Conservation (phyloP, 2,113 vertebrate species). For the Epinephelus fuscoguttatus region DNA sequence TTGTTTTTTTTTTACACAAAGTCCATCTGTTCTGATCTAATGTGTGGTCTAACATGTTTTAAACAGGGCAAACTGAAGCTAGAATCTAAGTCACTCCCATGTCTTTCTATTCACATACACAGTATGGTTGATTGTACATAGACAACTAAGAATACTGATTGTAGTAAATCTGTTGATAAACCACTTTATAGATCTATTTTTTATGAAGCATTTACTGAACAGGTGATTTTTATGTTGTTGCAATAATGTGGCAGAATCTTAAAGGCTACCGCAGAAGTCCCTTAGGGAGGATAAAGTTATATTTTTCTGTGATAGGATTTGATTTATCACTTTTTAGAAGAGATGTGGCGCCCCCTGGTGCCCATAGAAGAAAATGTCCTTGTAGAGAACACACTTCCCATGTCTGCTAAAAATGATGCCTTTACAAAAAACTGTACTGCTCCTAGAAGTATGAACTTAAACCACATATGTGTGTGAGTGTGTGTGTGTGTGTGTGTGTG, state of each 20-base stretch:
- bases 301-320: slow-evolving; percentile 29
- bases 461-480: neutral
- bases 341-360: slow-evolving; percentile 58
- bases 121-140: slow-evolving; percentile 39
- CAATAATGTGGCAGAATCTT: slow-evolving; percentile 1
- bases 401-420: slow-evolving; percentile 14
- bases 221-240: slow-evolving; percentile 16
- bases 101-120: slow-evolving; percentile 8
- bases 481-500: slow-evolving; percentile 14
- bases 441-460: slow-evolving; percentile 4
- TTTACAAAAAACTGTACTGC: slow-evolving; percentile 13
- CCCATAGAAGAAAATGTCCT: slow-evolving; percentile 12
- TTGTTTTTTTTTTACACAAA: neutral
- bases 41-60: slow-evolving; percentile 20
- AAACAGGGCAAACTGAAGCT: slow-evolving; percentile 18
- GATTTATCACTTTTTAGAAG: slow-evolving; percentile 7
- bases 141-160: slow-evolving; percentile 13
- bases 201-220: neutral
- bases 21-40: slow-evolving; percentile 4
- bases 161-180: slow-evolving; percentile 44
- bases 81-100: slow-evolving; percentile 6
- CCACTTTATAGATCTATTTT: slow-evolving; percentile 40
- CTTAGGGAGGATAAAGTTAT: neutral
- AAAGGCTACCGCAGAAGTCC: neutral
- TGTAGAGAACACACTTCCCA: neutral